A percentile compares a stretch with the other conserved stretches of the same genome.
phyloP scores from a whole-genome alignment of 2,797 vertebrate species.

The Leptoclinus maculatus region DNA sequence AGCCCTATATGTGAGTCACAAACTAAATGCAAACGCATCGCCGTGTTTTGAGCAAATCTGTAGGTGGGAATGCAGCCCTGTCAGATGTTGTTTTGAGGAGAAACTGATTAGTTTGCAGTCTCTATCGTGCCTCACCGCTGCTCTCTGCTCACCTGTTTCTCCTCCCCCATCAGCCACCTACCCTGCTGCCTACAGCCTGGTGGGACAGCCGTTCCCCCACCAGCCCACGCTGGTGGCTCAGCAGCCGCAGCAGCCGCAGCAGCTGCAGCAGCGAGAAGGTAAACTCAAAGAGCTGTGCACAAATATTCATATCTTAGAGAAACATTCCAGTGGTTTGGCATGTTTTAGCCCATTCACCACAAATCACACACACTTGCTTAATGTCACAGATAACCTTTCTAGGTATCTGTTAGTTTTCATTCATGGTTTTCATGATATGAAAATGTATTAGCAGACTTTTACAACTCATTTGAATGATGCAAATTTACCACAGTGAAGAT shows the following conservation, averaged over 20 bases:
- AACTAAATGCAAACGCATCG: constrained; percentile 45
- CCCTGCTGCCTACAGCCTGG: constrained; percentile 92
- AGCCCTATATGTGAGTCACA: constrained; percentile 35
- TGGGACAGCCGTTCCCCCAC: constrained; percentile 93
- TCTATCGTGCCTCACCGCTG: constrained; percentile 4
- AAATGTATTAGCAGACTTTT: background rate
- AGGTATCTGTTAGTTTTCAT: background rate
- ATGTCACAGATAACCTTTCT: background rate
- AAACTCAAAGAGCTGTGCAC: constrained; percentile 41
- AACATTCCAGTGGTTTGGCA: constrained; percentile 24
- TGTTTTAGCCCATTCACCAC: constrained; percentile 9
- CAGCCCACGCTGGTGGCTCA: constrained; percentile 90
- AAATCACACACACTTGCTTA: constrained; percentile 3
- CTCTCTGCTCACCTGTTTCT: constrained; percentile 52
- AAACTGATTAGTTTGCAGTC: constrained; percentile 27
- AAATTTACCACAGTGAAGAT: background rate
- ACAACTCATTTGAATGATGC: background rate
- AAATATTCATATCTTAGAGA: constrained; percentile 24
- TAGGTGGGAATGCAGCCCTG: constrained; percentile 42
- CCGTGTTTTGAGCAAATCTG: constrained; percentile 24
- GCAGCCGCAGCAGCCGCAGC: constrained; percentile 90
- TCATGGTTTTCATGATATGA: background rate
- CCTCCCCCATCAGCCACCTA: constrained; percentile 87
- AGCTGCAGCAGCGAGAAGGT: constrained; percentile 93
- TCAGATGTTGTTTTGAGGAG: constrained; percentile 48